phyloP scores from a whole-genome alignment of 2,888 invertebrate species.

The Caenorhabditis sp. region DNA sequence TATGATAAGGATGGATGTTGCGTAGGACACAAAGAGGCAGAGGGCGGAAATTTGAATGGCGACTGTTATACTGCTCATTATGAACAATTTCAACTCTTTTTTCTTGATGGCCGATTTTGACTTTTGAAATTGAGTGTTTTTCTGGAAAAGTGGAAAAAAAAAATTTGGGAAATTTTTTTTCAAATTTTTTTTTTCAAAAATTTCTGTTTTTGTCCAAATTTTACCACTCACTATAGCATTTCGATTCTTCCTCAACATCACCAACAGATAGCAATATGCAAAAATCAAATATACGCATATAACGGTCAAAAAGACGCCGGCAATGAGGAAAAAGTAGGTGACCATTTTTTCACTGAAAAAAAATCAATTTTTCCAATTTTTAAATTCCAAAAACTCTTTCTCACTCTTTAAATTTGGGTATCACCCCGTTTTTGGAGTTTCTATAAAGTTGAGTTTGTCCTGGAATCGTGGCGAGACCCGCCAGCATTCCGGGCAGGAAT shows the following conservation, averaged over 20 bases:
- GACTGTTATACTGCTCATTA: constrained; percentile 55
- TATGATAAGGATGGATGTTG: constrained; percentile 29
- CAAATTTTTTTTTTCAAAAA: constrained; percentile 21
- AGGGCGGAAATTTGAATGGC: constrained; percentile 59
- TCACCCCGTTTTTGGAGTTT: constrained; percentile 37
- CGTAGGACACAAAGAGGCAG: constrained; percentile 46
- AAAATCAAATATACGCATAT: constrained; percentile 34
- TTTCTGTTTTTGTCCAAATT: constrained; percentile 19
- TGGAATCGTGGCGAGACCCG: constrained; percentile 30
- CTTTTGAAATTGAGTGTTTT: constrained; percentile 32
- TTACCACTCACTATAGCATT: constrained; percentile 27
- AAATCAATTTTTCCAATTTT: background rate
- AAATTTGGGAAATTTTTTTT: constrained; percentile 36
- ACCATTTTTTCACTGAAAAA: constrained; percentile 26
- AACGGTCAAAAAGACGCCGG: constrained; percentile 27
- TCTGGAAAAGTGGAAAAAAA: no score
- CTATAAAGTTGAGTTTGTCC: constrained; percentile 26
- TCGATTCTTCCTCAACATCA: constrained; percentile 37
- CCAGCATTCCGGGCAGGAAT: constrained; percentile 49
- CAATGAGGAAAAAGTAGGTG: constrained; percentile 38
- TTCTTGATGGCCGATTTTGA: constrained; percentile 18
- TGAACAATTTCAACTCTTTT: constrained; percentile 47
- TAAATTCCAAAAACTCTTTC: no score
- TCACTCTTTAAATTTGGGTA: constrained; percentile 43
- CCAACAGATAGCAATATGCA: constrained; percentile 42